Conservation (phyloP, 2,797 vertebrate genomes). For the Neomorphus geoffroyi region DNA sequence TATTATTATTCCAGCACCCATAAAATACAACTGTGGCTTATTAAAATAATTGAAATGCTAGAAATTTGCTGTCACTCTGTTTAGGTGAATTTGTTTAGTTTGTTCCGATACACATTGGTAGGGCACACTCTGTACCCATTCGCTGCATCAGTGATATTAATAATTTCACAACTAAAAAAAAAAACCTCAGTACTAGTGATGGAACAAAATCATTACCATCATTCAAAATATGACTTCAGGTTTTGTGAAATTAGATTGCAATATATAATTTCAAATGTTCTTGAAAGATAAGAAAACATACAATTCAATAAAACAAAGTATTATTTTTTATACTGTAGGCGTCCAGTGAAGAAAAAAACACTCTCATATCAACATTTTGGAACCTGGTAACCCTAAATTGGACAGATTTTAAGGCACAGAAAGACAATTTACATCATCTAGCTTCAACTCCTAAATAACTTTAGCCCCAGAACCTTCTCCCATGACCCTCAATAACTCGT, state of each 20-base stretch:
- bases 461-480: not conserved
- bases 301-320: not conserved
- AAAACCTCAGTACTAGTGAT: not conserved
- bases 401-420: not conserved
- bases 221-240: not conserved
- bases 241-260: not conserved
- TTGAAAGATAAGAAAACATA: not conserved
- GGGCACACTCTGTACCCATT: no score
- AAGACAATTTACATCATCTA: not conserved
- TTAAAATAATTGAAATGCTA: not conserved
- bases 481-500: not conserved
- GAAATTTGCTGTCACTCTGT: not conserved
- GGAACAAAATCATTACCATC: not conserved
- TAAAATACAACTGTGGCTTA: not conserved
- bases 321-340: not conserved
- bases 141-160: rapidly evolving
- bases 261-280: not conserved
- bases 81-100: not conserved
- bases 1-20: not conserved
- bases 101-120: rapidly evolving
- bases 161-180: not conserved
- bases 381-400: not conserved
- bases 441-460: not conserved
- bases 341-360: not conserved
- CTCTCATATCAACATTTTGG: not conserved